Base-by-base conservation (phyloP, 1,140 invertebrate genomes). In the Bombus confusus region DNA sequence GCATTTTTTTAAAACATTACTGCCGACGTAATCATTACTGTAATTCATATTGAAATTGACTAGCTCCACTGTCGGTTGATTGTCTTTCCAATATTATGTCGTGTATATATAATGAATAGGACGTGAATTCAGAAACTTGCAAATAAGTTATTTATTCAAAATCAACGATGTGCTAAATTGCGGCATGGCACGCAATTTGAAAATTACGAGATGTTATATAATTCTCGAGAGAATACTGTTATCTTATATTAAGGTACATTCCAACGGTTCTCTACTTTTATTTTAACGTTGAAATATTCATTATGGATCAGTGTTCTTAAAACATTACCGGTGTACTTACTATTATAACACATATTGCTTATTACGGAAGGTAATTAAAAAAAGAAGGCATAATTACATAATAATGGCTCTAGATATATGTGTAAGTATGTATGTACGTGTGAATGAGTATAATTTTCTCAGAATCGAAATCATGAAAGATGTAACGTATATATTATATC, bases 241-340 rank as follows among this genome's bases (percentile, higher is more conserved):
- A 87, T 85, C 86, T 90, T 89, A 89, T 34, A 83, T 90, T 85
- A 83, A 90, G 62, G 68, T 88, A 90, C 86, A 91, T 91, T 91
- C 90, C 88, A 71, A 69, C 79, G 75, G 68, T 73, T 88, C 52
- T 71, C 43, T 68, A 37, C 28, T 41, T 57, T 90, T 90, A 43
- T 86, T 81, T 83, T 80, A 73, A 76, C 18, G 0, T 86, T 86
- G 41, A 74, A 72, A 83, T 68, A 12, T 79, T 83, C 34, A 39
- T 87, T 66, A 47, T 41, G 59, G 88, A 85, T 83, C 69, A 84
- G 80, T 91, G 86, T 89, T 90, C 86, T 90, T 91, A 88, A 87
- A 88, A 78, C 64, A 88, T 89, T 83, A 90, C 73, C 64, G 72
- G 82, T 71, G 85, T 91, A 91, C 89, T 91, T 91, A 84, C 80